These are phyloP conservation scores for Macrocentrus cingulum DNA, from an alignment of 1,140 invertebrate species.

Conservation along the genomic window DNA sequence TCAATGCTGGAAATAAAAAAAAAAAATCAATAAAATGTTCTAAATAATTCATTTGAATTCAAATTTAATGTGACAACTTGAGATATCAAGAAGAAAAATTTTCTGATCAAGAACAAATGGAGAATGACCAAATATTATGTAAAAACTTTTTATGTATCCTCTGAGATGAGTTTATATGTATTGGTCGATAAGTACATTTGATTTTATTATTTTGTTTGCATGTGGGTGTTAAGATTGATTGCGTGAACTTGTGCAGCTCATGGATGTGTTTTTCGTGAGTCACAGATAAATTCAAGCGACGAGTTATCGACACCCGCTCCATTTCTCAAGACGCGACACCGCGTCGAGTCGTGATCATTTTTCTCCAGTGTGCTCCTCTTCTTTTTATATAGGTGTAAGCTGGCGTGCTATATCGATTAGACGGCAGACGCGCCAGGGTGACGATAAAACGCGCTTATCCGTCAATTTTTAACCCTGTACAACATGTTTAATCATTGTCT, in stretches of 20 bases:
- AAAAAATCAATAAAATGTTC: no score
- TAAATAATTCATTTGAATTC: no score
- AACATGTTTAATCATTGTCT: constrained; percentile 28
- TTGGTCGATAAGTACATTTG: no score
- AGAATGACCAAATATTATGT: no score
- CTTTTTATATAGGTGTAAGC: constrained; percentile 8
- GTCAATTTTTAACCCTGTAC: constrained; percentile 23
- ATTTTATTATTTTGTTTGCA: not conserved
- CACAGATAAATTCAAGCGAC: constrained; percentile 18
- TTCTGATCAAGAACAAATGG: no score
- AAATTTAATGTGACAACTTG: no score
- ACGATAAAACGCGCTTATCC: constrained; percentile 25
- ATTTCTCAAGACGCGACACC: constrained; percentile 17
- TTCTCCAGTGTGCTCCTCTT: constrained; percentile 10
- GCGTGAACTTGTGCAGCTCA: not conserved
- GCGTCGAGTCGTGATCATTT: constrained; percentile 5
- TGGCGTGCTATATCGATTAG: constrained; percentile 30
- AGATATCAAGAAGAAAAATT: no score
- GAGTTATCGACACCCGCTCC: constrained; percentile 8
- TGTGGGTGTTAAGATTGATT: not conserved
- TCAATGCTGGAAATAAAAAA: no score
- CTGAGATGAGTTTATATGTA: no score
- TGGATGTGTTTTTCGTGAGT: not conserved
- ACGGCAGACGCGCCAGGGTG: constrained; percentile 7
- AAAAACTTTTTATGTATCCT: no score